Evolutionary conservation across 2,888 invertebrate species (phyloP).

Genomic region (Chouioia cunea): DNA sequence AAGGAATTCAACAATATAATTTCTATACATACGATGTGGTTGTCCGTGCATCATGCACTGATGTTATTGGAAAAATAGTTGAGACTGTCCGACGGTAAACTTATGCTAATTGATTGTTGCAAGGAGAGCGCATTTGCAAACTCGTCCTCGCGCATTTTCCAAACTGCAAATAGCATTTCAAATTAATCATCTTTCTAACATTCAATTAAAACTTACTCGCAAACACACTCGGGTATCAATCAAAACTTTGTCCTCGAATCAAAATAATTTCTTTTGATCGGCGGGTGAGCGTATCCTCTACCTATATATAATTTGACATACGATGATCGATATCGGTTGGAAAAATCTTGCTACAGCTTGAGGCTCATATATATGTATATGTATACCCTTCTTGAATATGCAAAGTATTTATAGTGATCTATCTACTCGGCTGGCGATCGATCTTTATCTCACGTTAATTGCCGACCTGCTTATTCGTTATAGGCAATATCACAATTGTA

Average conservation of each 20-base stretch:
- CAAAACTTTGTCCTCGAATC: slow-evolving; percentile 32
- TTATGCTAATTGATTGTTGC: slow-evolving; percentile 26
- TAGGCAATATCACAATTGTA: too few species aligned
- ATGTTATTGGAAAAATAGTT: too few species aligned
- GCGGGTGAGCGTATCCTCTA: slow-evolving; percentile 14
- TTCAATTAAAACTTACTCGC: slow-evolving; percentile 38
- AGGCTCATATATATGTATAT: neutral
- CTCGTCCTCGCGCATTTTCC: neutral
- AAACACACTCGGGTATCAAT: slow-evolving; percentile 29
- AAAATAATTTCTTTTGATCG: slow-evolving; percentile 45
- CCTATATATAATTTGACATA: slow-evolving; percentile 39
- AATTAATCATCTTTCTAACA: slow-evolving; percentile 2
- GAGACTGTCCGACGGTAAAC: neutral
- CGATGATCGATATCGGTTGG: slow-evolving; percentile 40
- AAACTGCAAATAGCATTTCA: slow-evolving; percentile 12
- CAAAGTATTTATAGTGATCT: slow-evolving; percentile 21
- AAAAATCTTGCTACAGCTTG: slow-evolving; percentile 9
- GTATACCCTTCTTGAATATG: neutral
- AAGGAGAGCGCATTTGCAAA: slow-evolving; percentile 14
- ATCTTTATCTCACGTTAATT: slow-evolving; percentile 32
- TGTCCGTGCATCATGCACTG: too few species aligned
- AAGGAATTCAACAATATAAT: too few species aligned
- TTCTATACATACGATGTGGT: too few species aligned
- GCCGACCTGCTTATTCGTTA: neutral
- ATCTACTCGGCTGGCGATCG: slow-evolving; percentile 28